Evolutionary conservation across 2,888 invertebrate genomes (phyloP).

Genomic region (Phytoseiulus persimilis): DNA sequence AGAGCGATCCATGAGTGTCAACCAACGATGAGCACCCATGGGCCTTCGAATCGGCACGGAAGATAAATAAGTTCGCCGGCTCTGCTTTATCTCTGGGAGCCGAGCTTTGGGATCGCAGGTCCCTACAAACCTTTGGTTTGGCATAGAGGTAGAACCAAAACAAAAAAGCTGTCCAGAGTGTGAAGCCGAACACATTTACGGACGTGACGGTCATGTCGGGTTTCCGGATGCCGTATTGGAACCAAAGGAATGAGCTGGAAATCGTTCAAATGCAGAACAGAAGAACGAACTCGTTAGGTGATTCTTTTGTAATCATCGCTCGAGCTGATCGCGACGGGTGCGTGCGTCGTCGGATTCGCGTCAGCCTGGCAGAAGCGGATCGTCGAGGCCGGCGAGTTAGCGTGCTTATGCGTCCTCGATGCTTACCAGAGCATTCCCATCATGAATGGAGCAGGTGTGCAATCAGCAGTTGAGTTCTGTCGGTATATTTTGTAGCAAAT

Average conservation of each 20-base stretch:
- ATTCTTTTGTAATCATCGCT: too few relatives aligned
- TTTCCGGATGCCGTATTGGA: conserved; percentile 28
- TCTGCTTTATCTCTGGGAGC: too few relatives aligned
- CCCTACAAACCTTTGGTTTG: conserved; percentile 12
- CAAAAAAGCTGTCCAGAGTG: not conserved
- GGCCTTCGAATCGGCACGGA: too few relatives aligned
- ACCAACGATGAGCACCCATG: too few relatives aligned
- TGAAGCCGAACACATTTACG: conserved; percentile 31
- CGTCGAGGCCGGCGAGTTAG: not conserved
- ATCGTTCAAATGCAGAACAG: conserved; percentile 11
- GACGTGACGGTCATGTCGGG: conserved; percentile 28
- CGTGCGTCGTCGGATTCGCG: not conserved
- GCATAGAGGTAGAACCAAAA: conserved; percentile 31
- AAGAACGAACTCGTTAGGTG: too few relatives aligned
- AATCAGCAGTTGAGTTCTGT: conserved; percentile 26
- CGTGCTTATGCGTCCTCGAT: not conserved
- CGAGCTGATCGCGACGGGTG: too few relatives aligned
- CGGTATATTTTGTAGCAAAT: conserved; percentile 21
- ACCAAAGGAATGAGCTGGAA: conserved; percentile 30
- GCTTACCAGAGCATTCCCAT: conserved; percentile 33
- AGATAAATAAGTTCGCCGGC: too few relatives aligned
- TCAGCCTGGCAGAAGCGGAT: not conserved
- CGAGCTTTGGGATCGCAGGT: not conserved
- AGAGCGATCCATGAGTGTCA: too few relatives aligned
- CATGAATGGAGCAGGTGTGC: conserved; percentile 32